Evolutionary conservation across 2,797 vertebrate genomes (phyloP).

Genomic region (Micromesistius poutassou): DNA sequence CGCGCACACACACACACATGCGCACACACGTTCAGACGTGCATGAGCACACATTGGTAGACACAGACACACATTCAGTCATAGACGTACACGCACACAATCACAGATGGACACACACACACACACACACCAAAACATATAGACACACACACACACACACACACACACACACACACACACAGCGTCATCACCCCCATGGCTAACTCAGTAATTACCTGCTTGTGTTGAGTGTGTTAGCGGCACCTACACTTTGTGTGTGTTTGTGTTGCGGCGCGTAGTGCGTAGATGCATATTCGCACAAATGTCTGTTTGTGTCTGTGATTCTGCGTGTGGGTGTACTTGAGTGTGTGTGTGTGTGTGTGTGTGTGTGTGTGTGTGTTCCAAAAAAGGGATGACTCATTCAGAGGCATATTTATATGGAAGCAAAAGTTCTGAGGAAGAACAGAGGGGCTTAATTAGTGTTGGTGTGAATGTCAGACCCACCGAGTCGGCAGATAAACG

Average conservation of each 20-base stretch:
- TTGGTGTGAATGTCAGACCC: slow-evolving; percentile 13
- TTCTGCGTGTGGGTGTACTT: background rate
- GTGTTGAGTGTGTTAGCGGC: slow-evolving; percentile 66
- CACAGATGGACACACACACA: background rate
- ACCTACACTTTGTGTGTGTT: slow-evolving; percentile 41
- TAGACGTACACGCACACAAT: background rate
- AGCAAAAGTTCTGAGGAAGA: background rate
- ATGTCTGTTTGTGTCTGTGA: background rate
- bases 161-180: background rate
- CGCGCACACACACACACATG: background rate
- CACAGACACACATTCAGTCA: no score
- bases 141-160: no score
- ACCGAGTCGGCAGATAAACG: slow-evolving; percentile 9
- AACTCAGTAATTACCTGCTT: slow-evolving; percentile 71
- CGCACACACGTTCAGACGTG: background rate
- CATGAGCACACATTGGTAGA: no score
- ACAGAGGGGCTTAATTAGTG: background rate
- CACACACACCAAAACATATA: background rate
- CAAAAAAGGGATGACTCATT: slow-evolving; percentile 37
- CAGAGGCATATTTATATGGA: slow-evolving; percentile 24
- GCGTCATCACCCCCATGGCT: slow-evolving; percentile 54
- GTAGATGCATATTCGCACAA: no score
- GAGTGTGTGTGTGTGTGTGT: background rate
- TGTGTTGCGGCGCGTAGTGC: no score
- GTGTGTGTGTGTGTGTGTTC: background rate